Evolutionary conservation across 2,113 vertebrate genomes (phyloP), one percentile per base, ranked within the genome.

Genomic region (Ardeotis arabs): DNA sequence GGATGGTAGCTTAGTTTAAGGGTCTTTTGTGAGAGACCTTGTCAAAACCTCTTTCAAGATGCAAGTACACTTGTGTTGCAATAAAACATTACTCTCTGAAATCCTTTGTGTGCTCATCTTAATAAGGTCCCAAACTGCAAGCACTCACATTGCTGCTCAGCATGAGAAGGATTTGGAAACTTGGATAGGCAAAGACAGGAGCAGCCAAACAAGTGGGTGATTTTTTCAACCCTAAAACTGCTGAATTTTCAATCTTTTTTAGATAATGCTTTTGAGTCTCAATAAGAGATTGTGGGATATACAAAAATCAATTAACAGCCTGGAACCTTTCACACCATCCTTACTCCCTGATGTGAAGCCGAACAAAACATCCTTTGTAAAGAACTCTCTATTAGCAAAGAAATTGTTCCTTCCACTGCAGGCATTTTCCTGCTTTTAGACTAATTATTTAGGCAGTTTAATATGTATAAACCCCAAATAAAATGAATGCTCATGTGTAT

Each of bases 301-400:
- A 94, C 52, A 93, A 91, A 95, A 91, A 91, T 88, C 92, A 91
- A 55, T 83, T 91, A 96, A 85, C 66, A 89, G 87, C 67, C 78
- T 87, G 81, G 77, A 94, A 79, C 81, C 68, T 94, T 95, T 96
- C 87, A 91, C 84, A 89, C 77, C 7, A 0, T 58, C 81, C 58
- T 56, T 79, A 9, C 33, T 79, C 62, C 84, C 91, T 74, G 67
- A 82, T 74, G 91, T 50, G 91, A 85, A 90, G 62, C 67, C 6
- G 39, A 95, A 96, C 87, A 94, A 96, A 96, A 85, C 78, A 83
- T 64, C 37, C 87, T 79, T 95, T 96, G 78, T 91, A 76, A 85
- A 80, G 74, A 45, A 74, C 45, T 79, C 13, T 27, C 62, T 50
- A 84, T 78, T 95, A 84, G 87, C 81, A 95, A 82, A 76, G 81